Conservation (phyloP, 64 coral and sea anemone genomes). For the Actinia tenebrosa region DNA sequence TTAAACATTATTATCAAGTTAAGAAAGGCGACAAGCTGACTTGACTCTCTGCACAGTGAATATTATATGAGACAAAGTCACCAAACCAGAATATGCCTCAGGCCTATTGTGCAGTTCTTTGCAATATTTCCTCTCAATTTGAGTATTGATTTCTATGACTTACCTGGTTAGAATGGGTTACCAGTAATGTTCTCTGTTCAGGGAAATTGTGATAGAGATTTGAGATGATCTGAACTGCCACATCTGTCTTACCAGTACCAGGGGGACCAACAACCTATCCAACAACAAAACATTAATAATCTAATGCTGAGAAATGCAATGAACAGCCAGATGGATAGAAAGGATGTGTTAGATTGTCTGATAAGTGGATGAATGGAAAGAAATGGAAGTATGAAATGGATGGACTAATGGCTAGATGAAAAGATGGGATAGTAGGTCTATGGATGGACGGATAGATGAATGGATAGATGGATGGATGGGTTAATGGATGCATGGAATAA, state of each 20-base stretch:
- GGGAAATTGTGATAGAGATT: conserved; percentile 99
- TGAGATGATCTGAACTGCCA: conserved; percentile 97
- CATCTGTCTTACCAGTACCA: conserved; percentile 96
- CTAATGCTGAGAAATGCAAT: not conserved
- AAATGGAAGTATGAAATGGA: no score
- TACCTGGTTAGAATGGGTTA: conserved; percentile 98
- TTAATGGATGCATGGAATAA: no score
- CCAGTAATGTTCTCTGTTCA: conserved; percentile 92
- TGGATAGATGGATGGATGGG: no score
- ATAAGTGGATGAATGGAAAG: no score
- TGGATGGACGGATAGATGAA: no score
- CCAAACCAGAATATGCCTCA: not conserved
- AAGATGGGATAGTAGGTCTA: no score
- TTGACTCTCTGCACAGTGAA: conserved; percentile 15
- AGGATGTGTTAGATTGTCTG: no score
- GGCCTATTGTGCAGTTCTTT: conserved; percentile 15
- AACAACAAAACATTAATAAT: not conserved
- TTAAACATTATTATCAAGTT: not conserved
- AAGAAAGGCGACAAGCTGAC: conserved; percentile 22
- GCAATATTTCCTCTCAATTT: no score
- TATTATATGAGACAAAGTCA: conserved; percentile 16
- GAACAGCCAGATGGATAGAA: no score
- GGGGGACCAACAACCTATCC: conserved; percentile 91
- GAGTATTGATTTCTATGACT: not conserved
- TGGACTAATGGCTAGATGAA: no score